phyloP scores from a whole-genome alignment of 2,797 vertebrate species.

The Chromobotia macracanthus region DNA sequence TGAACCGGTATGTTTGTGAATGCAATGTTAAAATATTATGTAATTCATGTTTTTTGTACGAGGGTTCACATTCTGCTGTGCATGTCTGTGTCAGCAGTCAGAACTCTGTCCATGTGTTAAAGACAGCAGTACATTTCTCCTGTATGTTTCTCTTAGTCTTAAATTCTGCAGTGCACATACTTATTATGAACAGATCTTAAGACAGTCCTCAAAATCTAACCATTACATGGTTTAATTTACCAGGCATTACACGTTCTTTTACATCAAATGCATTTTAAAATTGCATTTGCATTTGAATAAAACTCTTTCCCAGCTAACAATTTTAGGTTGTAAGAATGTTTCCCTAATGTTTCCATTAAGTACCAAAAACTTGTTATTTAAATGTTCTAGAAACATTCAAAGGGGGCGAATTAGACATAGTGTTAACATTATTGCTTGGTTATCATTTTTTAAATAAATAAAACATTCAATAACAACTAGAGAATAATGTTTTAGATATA shows the following conservation, averaged over 20 bases:
- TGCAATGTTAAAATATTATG: conserved; percentile 5
- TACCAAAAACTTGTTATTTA: too few relatives aligned
- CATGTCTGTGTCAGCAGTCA: conserved; percentile 22
- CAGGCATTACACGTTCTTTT: neutral
- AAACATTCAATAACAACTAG: too few relatives aligned
- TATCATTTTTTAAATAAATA: too few relatives aligned
- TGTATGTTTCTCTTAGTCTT: conserved; percentile 37
- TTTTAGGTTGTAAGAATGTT: too few relatives aligned
- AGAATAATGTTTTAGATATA: too few relatives aligned
- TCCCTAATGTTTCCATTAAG: too few relatives aligned
- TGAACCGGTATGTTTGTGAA: neutral
- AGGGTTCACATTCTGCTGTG: neutral
- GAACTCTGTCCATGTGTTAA: conserved; percentile 38
- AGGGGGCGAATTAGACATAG: too few relatives aligned
- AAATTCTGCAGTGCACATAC: conserved; percentile 8
- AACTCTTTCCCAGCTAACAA: too few relatives aligned
- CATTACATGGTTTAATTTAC: neutral
- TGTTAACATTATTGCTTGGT: too few relatives aligned
- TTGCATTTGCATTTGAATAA: too few relatives aligned
- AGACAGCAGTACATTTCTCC: conserved; percentile 40
- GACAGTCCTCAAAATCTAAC: neutral
- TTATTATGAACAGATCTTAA: neutral
- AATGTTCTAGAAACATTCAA: too few relatives aligned
- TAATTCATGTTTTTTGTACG: conserved; percentile 12
- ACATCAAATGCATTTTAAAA: neutral